Evolutionary conservation across 2,888 invertebrate genomes (phyloP), one percentile per base, ranked within the genome.

Genomic region (Sussaba pulchella): DNA sequence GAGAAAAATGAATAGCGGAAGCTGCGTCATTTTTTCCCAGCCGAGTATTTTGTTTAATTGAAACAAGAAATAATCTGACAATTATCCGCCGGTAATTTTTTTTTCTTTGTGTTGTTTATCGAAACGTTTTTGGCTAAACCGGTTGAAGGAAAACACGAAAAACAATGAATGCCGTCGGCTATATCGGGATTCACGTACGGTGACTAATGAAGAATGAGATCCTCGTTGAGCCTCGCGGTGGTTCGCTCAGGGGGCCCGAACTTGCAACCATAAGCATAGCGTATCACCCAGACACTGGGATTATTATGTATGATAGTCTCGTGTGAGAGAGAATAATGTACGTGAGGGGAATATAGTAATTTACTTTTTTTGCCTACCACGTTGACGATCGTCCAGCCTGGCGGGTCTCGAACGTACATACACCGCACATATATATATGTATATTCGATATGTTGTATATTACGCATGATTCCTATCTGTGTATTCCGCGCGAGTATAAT

Each of bases 341-440:
- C 78, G 78, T 78, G 78, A 54, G 66, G 10, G 26, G 78, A 73
- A 78, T 78, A 39, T 54, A 24, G 6, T 71, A 2, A 24, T 73
- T 67, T 63, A 39, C 50, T 78, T 45, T 39, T 52, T 57, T 50
- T 78, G 50, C 66, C 61, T 73, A 73, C 73, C 78, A 73, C 78
- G 61, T 73, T 63, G 78, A 45, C 43, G 59, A 45, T 9, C 52
- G 52, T 52, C 47, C 26, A 36, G 45, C 3, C 31, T 52, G 47
- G 31, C 39, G 47, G 43, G 45, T 50, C 36, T 70, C 76, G 71
- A 21, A 19, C 59, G 10, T 59, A 19, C 31, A 8, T 31, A 31
- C 36, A 6, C 19, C 3, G 17, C 19, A 10, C 36, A 4, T 19
- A 10, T 31, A 31, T 31, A 17, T 9, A 17, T 59, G 12, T 43